These are phyloP conservation scores for Probosciger aterrimus DNA, from an alignment of 2,113 vertebrate genomes.

Conservation along the genomic window DNA sequence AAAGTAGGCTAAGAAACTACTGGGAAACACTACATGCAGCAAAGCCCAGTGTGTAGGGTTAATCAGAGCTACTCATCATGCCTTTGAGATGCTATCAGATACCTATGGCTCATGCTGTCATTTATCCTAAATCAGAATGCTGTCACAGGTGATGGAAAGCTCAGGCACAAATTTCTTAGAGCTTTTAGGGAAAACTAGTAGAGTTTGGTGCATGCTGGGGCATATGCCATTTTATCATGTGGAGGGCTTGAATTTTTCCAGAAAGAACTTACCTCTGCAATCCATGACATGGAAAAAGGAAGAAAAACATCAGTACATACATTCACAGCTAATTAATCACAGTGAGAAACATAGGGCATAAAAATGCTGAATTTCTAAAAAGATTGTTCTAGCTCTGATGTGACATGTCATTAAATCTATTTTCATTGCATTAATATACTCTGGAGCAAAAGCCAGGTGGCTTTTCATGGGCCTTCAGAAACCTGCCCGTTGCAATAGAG, in stretches of 20 bases:
- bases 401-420: not conserved
- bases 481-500: not conserved
- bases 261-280: not conserved
- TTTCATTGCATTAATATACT: not conserved
- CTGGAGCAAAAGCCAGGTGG: not conserved
- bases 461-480: slow-evolving; percentile 12
- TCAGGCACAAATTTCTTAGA: not conserved
- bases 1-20: not conserved
- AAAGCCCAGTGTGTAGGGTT: not conserved
- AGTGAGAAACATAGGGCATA: not conserved
- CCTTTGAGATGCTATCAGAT: not conserved
- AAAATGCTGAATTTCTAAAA: not conserved
- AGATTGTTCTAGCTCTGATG: not conserved
- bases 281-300: not conserved
- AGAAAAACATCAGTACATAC: not conserved
- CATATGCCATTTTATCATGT: not conserved
- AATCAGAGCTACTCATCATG: not conserved
- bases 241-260: not conserved
- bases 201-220: not conserved
- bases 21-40: rapidly evolving
- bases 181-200: not conserved
- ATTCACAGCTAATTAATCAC: not conserved
- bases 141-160: not conserved
- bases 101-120: not conserved
- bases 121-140: not conserved